Percentiles rank a stretch among this genome's conserved stretches.
phyloP scores from a whole-genome alignment of 2,888 invertebrate species.

The Leptinotarsa haldemani region DNA sequence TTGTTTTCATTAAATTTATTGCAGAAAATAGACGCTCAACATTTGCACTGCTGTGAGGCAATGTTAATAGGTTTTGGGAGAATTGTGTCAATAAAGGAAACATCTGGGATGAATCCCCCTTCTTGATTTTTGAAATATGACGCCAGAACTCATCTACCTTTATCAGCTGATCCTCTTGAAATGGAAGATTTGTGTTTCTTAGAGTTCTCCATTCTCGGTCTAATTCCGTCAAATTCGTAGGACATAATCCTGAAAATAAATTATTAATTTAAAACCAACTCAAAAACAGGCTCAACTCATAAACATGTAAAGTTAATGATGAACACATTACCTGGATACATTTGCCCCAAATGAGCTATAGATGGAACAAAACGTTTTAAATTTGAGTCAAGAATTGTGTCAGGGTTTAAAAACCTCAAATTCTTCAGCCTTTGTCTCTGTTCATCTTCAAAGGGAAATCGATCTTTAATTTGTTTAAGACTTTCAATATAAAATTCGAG shows the following conservation, averaged over 20 bases:
- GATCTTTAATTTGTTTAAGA: constrained; percentile 11
- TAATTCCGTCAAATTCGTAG: constrained; percentile 7
- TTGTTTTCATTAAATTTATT: not conserved
- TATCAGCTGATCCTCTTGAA: constrained; percentile 17
- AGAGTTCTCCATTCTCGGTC: constrained; percentile 17
- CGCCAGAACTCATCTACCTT: constrained; percentile 17
- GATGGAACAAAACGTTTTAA: constrained; percentile 18
- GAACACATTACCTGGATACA: constrained; percentile 16
- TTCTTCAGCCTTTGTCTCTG: constrained; percentile 9
- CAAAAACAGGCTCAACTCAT: constrained; percentile 5
- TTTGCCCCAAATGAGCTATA: constrained; percentile 17
- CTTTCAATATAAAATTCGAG: constrained; percentile 18
- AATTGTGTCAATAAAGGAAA: constrained; percentile 19
- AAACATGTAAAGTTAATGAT: not conserved
- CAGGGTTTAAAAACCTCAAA: constrained; percentile 14
- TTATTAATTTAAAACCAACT: constrained; percentile 15
- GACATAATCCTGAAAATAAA: constrained; percentile 19
- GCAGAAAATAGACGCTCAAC: not conserved
- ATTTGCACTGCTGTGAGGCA: constrained; percentile 7
- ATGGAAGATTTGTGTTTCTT: constrained; percentile 19
- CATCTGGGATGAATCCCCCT: constrained; percentile 6
- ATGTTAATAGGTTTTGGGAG: constrained; percentile 2
- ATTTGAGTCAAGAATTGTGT: not conserved
- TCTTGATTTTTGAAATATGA: constrained; percentile 9
- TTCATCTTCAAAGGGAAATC: constrained; percentile 5